Conservation (phyloP, 2,888 invertebrate genomes). For the Diplolepis rosae region DNA sequence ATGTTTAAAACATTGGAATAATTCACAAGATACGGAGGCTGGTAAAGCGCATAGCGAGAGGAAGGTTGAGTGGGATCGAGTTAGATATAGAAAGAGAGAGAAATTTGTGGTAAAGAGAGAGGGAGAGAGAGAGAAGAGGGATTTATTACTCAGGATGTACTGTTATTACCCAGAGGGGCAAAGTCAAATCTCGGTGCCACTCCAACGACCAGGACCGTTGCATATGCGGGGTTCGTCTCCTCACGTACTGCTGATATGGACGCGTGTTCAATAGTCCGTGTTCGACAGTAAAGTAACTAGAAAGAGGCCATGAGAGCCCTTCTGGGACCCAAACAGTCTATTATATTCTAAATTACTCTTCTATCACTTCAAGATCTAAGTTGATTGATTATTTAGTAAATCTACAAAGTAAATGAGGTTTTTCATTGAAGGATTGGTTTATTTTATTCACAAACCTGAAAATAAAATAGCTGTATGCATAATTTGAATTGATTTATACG, state of each 20-base stretch:
- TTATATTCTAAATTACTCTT: neutral
- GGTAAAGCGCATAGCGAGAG: conserved; percentile 44
- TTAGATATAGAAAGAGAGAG: conserved; percentile 31
- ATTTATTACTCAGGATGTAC: conserved; percentile 72
- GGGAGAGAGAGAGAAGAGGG: conserved; percentile 56
- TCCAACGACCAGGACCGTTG: conserved; percentile 54
- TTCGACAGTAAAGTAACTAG: conserved; percentile 1
- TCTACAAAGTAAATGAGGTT: neutral
- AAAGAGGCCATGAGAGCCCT: neutral
- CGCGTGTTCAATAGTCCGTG: conserved; percentile 4
- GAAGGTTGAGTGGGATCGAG: conserved; percentile 34
- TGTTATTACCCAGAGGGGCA: conserved; percentile 69
- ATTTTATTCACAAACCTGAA: too few species aligned
- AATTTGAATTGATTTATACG: too few species aligned
- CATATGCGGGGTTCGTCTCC: conserved; percentile 53
- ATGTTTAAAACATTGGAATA: conserved; percentile 56
- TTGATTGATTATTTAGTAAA: neutral
- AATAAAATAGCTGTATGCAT: neutral
- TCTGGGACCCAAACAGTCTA: neutral
- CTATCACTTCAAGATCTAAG: neutral
- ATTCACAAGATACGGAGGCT: conserved; percentile 56
- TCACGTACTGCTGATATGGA: neutral
- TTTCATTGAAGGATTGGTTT: too few species aligned
- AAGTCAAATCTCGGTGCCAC: conserved; percentile 48
- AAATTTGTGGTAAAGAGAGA: too few species aligned